A percentile compares a stretch with the other conserved stretches of the same genome.
These are phyloP conservation scores for Orientallactaga sibirica DNA, from an alignment of 2,797 vertebrate genomes.

Conservation along the genomic window DNA sequence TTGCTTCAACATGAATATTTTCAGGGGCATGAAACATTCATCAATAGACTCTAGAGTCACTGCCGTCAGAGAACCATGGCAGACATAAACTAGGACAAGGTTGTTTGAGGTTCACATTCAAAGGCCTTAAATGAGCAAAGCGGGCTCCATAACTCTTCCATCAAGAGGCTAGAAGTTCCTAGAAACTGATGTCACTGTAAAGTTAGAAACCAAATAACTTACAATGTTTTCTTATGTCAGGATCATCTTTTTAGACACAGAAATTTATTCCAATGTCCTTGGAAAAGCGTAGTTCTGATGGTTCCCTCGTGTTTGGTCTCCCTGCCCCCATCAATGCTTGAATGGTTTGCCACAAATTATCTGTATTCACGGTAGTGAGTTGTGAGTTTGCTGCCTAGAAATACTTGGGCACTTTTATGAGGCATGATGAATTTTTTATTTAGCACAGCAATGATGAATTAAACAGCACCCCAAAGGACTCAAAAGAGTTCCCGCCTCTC, in stretches of 20 bases:
- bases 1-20: background rate
- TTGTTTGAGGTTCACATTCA: constrained; percentile 50
- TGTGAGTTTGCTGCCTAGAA: constrained; percentile 56
- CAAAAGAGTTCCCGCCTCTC: constrained; percentile 49
- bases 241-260: constrained; percentile 31
- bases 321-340: background rate
- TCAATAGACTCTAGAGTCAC: background rate
- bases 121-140: constrained; percentile 25
- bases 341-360: background rate
- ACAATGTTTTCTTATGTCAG: constrained; percentile 49
- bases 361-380: background rate
- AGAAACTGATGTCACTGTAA: constrained; percentile 55
- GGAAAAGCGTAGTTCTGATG: background rate
- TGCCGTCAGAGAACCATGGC: background rate
- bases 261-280: constrained; percentile 16
- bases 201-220: constrained; percentile 49
- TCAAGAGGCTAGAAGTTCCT: constrained; percentile 22
- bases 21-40: background rate
- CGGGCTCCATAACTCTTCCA: background rate
- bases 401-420: constrained; percentile 65
- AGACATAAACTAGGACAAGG: background rate
- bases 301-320: constrained; percentile 3
- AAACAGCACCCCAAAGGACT: constrained; percentile 61
- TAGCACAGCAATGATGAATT: constrained; percentile 67
- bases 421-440: constrained; percentile 73